Percentiles rank a stretch among this genome's conserved stretches.
These are phyloP conservation scores for Agrotis segetum DNA, from an alignment of 2,888 invertebrate species.

Conservation along the genomic window DNA sequence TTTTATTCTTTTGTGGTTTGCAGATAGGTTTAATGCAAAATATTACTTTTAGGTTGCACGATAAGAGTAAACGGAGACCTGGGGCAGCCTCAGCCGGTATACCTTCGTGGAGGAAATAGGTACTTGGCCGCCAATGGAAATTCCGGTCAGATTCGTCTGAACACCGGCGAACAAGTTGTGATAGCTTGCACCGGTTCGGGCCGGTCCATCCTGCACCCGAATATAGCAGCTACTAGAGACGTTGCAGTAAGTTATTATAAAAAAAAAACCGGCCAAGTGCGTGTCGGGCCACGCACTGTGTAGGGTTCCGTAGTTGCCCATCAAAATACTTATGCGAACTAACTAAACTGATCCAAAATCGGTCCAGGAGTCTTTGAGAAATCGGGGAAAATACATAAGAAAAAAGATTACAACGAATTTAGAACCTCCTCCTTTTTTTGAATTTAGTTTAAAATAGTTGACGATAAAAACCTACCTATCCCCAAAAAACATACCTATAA, in stretches of 20 bases:
- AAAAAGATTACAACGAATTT: too few relatives aligned
- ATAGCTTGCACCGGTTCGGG: constrained; percentile 82
- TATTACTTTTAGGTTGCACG: constrained; percentile 78
- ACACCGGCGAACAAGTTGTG: constrained; percentile 77
- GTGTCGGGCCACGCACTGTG: too few relatives aligned
- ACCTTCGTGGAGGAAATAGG: constrained; percentile 83
- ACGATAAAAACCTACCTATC: too few relatives aligned
- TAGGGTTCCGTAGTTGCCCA: too few relatives aligned
- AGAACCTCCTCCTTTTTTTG: too few relatives aligned
- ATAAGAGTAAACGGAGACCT: constrained; percentile 88
- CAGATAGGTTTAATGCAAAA: neutral
- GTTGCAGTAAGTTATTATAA: constrained; percentile 47
- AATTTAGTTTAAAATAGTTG: too few relatives aligned
- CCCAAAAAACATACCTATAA: too few relatives aligned
- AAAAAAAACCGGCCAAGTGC: too few relatives aligned
- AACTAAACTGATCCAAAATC: too few relatives aligned
- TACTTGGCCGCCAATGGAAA: constrained; percentile 77
- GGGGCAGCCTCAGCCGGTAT: constrained; percentile 91
- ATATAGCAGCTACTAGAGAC: constrained; percentile 66
- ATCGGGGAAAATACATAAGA: too few relatives aligned
- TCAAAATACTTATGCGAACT: too few relatives aligned
- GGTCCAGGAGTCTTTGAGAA: too few relatives aligned
- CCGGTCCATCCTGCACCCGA: constrained; percentile 79
- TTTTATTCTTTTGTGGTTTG: neutral
- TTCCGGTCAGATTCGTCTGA: constrained; percentile 77